A percentile compares a stretch with the other conserved stretches of the same genome.
Conservation (phyloP, 2,888 invertebrate genomes). For the Nephrotoma appendiculata region DNA sequence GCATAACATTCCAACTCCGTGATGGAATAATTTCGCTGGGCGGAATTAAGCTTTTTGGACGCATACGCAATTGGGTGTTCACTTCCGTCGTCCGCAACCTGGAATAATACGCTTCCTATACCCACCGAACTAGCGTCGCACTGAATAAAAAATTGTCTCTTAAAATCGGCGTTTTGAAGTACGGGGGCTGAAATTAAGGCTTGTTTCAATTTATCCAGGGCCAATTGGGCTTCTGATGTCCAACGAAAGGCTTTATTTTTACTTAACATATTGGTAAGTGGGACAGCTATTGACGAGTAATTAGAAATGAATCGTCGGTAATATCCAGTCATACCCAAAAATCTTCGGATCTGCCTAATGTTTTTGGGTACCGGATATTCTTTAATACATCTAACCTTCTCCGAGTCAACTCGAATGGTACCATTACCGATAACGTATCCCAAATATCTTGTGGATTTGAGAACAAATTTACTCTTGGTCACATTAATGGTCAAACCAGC, state of each 20-base stretch:
- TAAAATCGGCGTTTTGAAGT: neutral
- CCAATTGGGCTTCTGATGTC: conserved; percentile 6
- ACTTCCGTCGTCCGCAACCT: neutral
- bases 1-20: neutral
- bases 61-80: neutral
- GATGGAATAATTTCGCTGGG: neutral
- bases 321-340: too few relatives aligned
- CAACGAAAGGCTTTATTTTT: conserved; percentile 9
- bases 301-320: too few relatives aligned
- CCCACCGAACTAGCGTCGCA: neutral
- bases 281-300: too few relatives aligned
- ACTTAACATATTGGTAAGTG: conserved; percentile 4
- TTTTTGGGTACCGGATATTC: too few relatives aligned
- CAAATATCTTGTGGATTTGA: neutral
- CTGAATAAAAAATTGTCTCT: neutral
- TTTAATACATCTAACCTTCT: too few relatives aligned
- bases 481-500: too few relatives aligned
- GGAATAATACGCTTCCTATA: neutral
- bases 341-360: too few relatives aligned
- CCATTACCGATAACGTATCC: too few relatives aligned
- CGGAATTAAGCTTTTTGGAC: neutral
- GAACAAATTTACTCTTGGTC: neutral
- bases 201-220: conserved; percentile 7
- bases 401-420: too few relatives aligned
- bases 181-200: neutral